Conservation (phyloP, 2,113 vertebrate genomes). For the Nettapus auritus region DNA sequence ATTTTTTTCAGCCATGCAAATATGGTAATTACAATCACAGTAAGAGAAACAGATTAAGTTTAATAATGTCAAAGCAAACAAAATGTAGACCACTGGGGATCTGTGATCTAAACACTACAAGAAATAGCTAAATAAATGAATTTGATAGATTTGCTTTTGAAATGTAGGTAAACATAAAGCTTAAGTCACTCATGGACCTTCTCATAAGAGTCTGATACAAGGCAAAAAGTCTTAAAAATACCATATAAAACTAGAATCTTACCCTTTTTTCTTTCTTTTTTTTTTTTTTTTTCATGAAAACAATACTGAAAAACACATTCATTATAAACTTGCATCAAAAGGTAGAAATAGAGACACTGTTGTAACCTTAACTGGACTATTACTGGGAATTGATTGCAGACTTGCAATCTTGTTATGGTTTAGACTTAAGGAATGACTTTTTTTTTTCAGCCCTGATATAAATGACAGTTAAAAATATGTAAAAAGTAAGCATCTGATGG, state of each 20-base stretch:
- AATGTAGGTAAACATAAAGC: neutral
- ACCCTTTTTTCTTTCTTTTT: neutral
- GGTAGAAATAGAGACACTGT: neutral
- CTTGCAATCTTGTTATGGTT: conserved; percentile 33
- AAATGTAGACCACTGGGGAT: conserved; percentile 64
- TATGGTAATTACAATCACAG: conserved; percentile 73
- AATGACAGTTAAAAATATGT: conserved; percentile 70
- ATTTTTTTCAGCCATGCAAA: conserved; percentile 77
- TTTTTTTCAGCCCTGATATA: conserved; percentile 62
- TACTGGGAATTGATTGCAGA: conserved; percentile 49
- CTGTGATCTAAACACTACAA: conserved; percentile 63
- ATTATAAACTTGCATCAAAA: conserved; percentile 27
- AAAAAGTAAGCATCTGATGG: conserved; percentile 74
- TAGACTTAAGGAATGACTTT: conserved; percentile 56
- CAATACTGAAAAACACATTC: conserved; percentile 19
- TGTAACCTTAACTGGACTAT: conserved; percentile 10
- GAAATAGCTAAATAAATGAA: conserved; percentile 44
- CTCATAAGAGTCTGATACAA: conserved; percentile 21
- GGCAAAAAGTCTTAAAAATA: conserved; percentile 28
- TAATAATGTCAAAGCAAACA: conserved; percentile 77
- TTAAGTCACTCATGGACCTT: conserved; percentile 6
- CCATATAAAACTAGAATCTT: neutral
- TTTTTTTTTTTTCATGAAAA: neutral
- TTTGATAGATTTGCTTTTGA: conserved; percentile 31
- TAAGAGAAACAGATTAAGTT: conserved; percentile 72